phyloP scores from a whole-genome alignment of 2,888 invertebrate species.

The Osmoderma eremita region DNA sequence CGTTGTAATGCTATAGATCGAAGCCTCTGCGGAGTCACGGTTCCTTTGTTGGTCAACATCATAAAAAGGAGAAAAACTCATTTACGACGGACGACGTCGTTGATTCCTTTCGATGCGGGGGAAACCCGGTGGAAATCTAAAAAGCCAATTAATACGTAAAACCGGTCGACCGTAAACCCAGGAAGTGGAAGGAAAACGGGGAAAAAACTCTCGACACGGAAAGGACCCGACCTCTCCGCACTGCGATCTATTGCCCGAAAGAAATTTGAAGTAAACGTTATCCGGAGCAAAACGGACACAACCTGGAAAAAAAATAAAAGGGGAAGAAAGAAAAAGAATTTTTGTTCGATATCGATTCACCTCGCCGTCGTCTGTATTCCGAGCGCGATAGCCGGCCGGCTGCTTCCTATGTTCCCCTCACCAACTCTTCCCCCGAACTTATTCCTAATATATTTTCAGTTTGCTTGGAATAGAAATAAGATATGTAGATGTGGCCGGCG shows the following conservation, averaged over 20 bases:
- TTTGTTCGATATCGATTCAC: conserved; percentile 28
- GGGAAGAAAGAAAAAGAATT: conserved; percentile 26
- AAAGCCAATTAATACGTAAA: conserved; percentile 34
- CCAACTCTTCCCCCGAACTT: conserved; percentile 47
- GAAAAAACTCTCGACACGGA: conserved; percentile 14
- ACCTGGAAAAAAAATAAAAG: conserved; percentile 9
- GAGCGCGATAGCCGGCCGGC: conserved; percentile 12
- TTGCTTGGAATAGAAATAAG: conserved; percentile 51
- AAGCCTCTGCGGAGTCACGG: background rate
- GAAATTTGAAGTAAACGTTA: conserved; percentile 34
- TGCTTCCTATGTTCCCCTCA: conserved; percentile 17
- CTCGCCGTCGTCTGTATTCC: conserved; percentile 2
- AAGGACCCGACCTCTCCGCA: conserved; percentile 5
- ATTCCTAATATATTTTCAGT: conserved; percentile 53
- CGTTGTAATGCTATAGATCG: too few relatives aligned
- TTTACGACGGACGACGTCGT: conserved; percentile 25
- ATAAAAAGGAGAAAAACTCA: conserved; percentile 18
- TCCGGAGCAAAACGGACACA: conserved; percentile 26
- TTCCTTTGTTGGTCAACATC: conserved; percentile 26
- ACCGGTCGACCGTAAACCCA: conserved; percentile 22
- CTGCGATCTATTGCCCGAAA: conserved; percentile 27
- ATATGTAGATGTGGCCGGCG: conserved; percentile 53
- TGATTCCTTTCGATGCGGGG: conserved; percentile 24
- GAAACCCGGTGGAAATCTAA: conserved; percentile 22
- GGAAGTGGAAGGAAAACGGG: conserved; percentile 9